Conservation (phyloP, 2,113 vertebrate species). For the Trematomus loennbergii region DNA sequence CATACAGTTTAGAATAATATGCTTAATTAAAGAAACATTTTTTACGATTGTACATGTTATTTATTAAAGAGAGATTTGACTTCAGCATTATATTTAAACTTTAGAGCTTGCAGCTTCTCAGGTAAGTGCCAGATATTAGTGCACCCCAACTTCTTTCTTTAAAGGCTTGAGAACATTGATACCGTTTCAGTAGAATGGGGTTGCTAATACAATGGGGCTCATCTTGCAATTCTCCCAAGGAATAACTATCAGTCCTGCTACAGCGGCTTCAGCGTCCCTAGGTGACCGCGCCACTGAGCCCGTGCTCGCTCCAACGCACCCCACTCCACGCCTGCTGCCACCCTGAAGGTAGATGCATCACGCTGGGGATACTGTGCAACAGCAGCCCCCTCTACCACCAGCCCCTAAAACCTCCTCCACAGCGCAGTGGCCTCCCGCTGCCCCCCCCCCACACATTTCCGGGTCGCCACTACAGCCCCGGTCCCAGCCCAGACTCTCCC, state of each 20-base stretch:
- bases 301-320: slow-evolving; percentile 84
- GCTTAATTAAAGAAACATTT: slow-evolving; percentile 18
- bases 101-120: neutral
- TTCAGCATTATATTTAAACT: slow-evolving; percentile 8
- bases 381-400: slow-evolving; percentile 75
- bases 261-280: slow-evolving; percentile 85
- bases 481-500: slow-evolving; percentile 64
- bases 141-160: slow-evolving; percentile 46
- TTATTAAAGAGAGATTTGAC: neutral
- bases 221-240: slow-evolving; percentile 87
- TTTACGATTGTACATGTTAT: slow-evolving; percentile 10
- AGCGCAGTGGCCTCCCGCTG: slow-evolving; percentile 61
- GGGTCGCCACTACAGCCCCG: slow-evolving; percentile 50
- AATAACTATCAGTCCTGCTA: slow-evolving; percentile 89
- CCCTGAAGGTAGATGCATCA: slow-evolving; percentile 88
- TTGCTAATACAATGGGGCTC: slow-evolving; percentile 85
- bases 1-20: slow-evolving; percentile 10
- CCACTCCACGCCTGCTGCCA: slow-evolving; percentile 87
- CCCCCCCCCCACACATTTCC: slow-evolving; percentile 54
- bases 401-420: slow-evolving; percentile 60
- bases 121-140: slow-evolving; percentile 46
- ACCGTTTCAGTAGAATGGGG: slow-evolving; percentile 56
- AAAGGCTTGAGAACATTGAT: slow-evolving; percentile 65
- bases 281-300: slow-evolving; percentile 88
- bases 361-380: slow-evolving; percentile 81